Percentiles rank a stretch among this genome's conserved stretches.
phyloP scores from a whole-genome alignment of 1,140 invertebrate species.

The Heterodera carotae region DNA sequence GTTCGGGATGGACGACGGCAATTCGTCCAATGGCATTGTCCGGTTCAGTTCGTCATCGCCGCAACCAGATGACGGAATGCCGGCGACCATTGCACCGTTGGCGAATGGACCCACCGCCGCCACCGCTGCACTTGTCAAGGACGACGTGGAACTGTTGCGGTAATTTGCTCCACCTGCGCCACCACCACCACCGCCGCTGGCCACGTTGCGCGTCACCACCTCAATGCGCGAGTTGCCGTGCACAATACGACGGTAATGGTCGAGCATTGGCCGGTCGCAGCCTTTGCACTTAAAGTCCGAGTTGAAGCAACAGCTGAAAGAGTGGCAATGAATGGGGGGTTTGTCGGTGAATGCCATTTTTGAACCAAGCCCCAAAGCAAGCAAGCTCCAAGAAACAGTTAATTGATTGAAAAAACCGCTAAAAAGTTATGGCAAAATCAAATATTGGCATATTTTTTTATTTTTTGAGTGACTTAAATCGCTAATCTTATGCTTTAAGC shows the following conservation, averaged over 20 bases:
- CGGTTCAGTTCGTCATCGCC: slow-evolving; percentile 21
- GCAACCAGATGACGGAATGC: background rate
- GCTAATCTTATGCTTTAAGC: too few species aligned
- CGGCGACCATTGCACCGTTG: background rate
- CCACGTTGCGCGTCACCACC: slow-evolving; percentile 69
- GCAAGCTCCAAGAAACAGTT: too few species aligned
- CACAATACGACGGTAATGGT: slow-evolving; percentile 83
- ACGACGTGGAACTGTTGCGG: slow-evolving; percentile 23
- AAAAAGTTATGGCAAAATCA: too few species aligned
- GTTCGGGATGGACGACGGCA: slow-evolving; percentile 40
- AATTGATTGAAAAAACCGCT: too few species aligned
- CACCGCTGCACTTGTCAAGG: background rate
- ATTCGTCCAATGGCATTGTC: slow-evolving; percentile 29
- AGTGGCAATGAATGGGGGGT: background rate
- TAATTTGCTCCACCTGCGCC: background rate
- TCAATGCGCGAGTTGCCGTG: slow-evolving; percentile 77
- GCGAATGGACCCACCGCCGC: slow-evolving; percentile 8
- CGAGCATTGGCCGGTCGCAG: slow-evolving; percentile 81
- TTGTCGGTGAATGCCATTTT: too few species aligned
- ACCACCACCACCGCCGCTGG: background rate
- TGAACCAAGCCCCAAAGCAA: background rate
- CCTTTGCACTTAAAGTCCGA: slow-evolving; percentile 78
- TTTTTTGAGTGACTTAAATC: too few species aligned
- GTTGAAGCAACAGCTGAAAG: slow-evolving; percentile 61
- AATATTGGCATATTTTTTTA: too few species aligned